Evolutionary conservation across 2,113 vertebrate genomes (phyloP).

Genomic region (Bubo bubo): DNA sequence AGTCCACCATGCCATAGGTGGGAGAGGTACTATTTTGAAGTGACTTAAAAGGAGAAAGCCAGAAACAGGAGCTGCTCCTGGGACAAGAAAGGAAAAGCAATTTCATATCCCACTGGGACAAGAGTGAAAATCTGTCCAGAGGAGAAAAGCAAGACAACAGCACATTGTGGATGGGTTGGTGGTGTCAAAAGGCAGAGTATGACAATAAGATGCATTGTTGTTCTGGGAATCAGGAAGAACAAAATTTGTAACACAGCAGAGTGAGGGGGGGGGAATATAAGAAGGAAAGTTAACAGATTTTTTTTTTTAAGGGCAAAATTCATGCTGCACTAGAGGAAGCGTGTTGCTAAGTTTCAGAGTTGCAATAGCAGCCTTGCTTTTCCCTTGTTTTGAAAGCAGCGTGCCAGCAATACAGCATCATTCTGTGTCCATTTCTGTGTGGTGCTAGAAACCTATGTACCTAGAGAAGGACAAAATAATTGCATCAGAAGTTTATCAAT

Average conservation of each 20-base stretch:
- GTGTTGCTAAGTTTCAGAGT: neutral
- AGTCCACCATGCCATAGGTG: neutral
- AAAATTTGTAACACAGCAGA: neutral
- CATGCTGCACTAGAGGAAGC: neutral
- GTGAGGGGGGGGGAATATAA: neutral
- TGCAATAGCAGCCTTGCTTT: neutral
- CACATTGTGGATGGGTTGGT: fast-evolving
- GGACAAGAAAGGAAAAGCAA: neutral
- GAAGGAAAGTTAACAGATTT: neutral
- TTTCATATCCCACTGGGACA: neutral
- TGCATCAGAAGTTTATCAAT: neutral
- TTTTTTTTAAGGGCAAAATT: neutral
- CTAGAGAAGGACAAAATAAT: neutral
- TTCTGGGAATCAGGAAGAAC: neutral
- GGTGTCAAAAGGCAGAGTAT: neutral
- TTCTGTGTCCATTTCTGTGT: neutral
- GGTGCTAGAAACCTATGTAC: neutral
- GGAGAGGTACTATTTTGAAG: neutral
- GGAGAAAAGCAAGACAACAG: neutral
- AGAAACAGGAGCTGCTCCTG: neutral
- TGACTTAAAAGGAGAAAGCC: neutral
- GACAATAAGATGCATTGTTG: neutral
- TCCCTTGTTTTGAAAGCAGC: neutral
- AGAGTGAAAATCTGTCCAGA: neutral
- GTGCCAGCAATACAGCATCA: fast-evolving